Conservation (phyloP, 2,888 invertebrate genomes). For the Rhimphoctona megacephalus region DNA sequence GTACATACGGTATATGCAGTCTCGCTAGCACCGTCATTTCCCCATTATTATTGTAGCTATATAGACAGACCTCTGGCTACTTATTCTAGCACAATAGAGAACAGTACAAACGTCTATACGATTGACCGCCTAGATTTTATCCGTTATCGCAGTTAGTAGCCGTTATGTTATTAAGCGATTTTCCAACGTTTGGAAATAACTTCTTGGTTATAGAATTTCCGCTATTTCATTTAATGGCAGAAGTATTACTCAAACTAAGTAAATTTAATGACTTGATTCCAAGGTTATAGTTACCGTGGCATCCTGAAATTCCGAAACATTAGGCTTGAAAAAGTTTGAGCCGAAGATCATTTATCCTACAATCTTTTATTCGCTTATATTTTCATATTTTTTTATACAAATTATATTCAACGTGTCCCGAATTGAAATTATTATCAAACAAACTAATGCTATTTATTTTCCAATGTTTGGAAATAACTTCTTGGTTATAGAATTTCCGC, state of each 20-base stretch:
- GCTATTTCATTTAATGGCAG: background rate
- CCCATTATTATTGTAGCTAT: conserved; percentile 35
- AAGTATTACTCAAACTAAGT: background rate
- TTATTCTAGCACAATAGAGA: background rate
- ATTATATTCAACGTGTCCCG: background rate
- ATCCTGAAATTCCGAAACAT: background rate
- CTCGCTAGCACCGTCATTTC: conserved; percentile 11
- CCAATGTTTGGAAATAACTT: conserved; percentile 16
- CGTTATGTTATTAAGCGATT: conserved; percentile 34
- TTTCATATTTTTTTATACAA: background rate
- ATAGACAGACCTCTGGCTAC: conserved; percentile 5
- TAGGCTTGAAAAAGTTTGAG: background rate
- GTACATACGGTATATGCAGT: conserved; percentile 26
- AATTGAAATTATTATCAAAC: background rate
- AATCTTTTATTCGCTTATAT: background rate
- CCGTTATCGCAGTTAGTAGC: conserved; percentile 9
- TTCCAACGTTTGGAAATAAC: conserved; percentile 13
- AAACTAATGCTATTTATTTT: background rate
- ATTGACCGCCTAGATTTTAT: conserved; percentile 21
- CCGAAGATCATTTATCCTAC: no score
- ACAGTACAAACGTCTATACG: background rate
- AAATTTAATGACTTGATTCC: background rate
- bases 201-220: background rate
- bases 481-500: background rate
- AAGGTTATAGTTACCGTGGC: background rate